A percentile compares a stretch with the other conserved stretches of the same genome.
Conservation (phyloP, 1,140 invertebrate genomes). For the Neotoxoptera formosana region DNA sequence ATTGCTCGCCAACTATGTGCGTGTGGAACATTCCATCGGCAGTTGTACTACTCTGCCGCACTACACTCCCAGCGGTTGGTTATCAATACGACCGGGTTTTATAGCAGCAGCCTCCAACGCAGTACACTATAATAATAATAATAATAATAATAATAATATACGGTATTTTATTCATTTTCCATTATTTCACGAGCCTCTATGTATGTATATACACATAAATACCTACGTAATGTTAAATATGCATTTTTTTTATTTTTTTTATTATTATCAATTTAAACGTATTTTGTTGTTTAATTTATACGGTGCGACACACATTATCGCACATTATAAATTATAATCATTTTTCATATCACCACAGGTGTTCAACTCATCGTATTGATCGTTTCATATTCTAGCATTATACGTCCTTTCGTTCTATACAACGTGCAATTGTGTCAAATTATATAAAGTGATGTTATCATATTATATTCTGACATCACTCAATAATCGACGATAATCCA, state of each 20-base stretch:
- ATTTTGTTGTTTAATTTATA: neutral
- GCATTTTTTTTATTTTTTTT: neutral
- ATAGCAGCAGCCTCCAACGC: neutral
- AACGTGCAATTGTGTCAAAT: neutral
- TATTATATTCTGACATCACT: neutral
- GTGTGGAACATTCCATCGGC: slow-evolving; percentile 39
- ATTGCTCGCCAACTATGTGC: slow-evolving; percentile 42
- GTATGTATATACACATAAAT: too few relatives aligned
- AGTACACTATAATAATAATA: neutral
- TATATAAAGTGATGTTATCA: neutral
- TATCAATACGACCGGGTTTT: slow-evolving; percentile 24
- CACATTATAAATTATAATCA: neutral
- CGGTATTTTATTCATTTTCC: slow-evolving; percentile 19
- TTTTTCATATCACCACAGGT: neutral
- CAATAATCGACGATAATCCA: neutral
- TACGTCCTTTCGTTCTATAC: neutral
- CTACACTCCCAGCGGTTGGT: neutral
- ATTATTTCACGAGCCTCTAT: neutral
- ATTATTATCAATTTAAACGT: neutral
- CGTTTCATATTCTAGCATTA: neutral
- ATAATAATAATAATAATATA: neutral
- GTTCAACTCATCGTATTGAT: neutral
- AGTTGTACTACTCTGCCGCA: neutral
- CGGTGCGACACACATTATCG: neutral
- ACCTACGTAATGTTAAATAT: neutral